These are phyloP conservation scores for Apotomis turbidana DNA, from an alignment of 2,888 invertebrate species.

Conservation along the genomic window DNA sequence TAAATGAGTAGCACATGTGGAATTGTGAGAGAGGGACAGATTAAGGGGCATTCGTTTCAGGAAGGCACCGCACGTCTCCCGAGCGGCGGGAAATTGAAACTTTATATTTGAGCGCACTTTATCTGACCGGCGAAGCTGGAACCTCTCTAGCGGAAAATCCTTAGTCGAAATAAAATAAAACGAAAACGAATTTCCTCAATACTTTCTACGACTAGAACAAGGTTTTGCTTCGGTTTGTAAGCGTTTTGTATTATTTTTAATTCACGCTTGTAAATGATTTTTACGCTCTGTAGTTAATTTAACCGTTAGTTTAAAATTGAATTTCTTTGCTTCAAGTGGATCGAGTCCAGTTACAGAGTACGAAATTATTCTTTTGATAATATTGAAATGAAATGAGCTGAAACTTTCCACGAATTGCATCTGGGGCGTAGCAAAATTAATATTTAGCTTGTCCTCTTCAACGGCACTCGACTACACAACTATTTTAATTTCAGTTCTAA, in stretches of 20 bases:
- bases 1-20: slow-evolving; percentile 45
- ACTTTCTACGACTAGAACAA: slow-evolving; percentile 60
- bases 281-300: not conserved
- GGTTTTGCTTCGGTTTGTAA: slow-evolving; percentile 60
- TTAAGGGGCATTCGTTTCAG: slow-evolving; percentile 61
- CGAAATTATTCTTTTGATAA: not conserved
- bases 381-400: slow-evolving; percentile 21
- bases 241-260: slow-evolving; percentile 52
- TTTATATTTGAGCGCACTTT: slow-evolving; percentile 80
- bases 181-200: slow-evolving; percentile 63
- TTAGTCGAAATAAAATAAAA: slow-evolving; percentile 73
- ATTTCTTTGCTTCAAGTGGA: not conserved
- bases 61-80: slow-evolving; percentile 68
- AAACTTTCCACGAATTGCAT: slow-evolving; percentile 21
- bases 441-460: slow-evolving; percentile 31
- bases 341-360: not conserved
- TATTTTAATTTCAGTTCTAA: slow-evolving; percentile 41
- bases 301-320: not conserved
- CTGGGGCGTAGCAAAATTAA: slow-evolving; percentile 27
- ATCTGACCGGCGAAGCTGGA: slow-evolving; percentile 72
- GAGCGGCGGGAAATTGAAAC: slow-evolving; percentile 76
- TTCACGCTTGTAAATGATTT: not conserved
- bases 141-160: slow-evolving; percentile 68
- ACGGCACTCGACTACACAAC: slow-evolving; percentile 33
- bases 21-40: slow-evolving; percentile 54